Evolutionary conservation across 2,797 vertebrate species (phyloP).

Genomic region (Euthynnus affinis): DNA sequence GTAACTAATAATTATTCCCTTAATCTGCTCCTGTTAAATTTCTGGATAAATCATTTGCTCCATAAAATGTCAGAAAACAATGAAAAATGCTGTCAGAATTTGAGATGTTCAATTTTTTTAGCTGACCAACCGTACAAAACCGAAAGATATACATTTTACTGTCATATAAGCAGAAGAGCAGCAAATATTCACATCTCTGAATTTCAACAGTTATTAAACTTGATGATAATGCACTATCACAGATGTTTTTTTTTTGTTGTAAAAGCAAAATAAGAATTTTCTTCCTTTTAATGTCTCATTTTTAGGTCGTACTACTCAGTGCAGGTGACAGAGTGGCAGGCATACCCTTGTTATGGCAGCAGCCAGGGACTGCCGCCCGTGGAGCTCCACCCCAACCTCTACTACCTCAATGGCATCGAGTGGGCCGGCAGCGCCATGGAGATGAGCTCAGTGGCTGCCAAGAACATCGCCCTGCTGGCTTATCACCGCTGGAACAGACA

Average conservation of each 20-base stretch:
- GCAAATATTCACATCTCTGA: not conserved
- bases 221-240: not conserved
- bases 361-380: conserved; percentile 88
- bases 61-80: not conserved
- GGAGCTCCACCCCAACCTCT: conserved; percentile 92
- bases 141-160: too few relatives aligned
- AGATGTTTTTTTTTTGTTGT: too few relatives aligned
- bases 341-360: conserved; percentile 90
- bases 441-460: conserved; percentile 94
- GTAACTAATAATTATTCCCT: not conserved
- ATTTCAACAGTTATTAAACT: not conserved
- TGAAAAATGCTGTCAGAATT: not conserved
- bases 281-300: not conserved
- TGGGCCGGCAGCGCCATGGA: conserved; percentile 97
- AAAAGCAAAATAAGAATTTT: not conserved
- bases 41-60: not conserved
- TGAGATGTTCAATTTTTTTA: not conserved
- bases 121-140: not conserved
- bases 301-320: conserved; percentile 95
- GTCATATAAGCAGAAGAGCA: not conserved
- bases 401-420: conserved; percentile 95
- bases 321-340: conserved; percentile 94
- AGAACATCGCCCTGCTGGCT: conserved; percentile 96
- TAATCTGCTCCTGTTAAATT: too few relatives aligned
- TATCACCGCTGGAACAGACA: conserved; percentile 96